Conservation (phyloP, 2,888 invertebrate species). For the Geophilus truncorum region DNA sequence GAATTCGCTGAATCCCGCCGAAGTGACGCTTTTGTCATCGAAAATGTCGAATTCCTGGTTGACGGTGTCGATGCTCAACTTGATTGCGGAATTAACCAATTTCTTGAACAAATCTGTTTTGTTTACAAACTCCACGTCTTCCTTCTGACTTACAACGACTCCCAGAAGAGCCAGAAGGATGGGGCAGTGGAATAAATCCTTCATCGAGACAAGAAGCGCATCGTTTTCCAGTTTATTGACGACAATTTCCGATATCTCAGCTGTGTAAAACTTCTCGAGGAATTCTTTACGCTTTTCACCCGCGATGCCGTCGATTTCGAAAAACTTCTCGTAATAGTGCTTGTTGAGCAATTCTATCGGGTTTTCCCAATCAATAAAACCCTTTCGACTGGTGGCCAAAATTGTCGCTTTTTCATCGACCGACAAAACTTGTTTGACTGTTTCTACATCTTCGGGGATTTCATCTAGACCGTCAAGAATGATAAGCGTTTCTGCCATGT, state of each 20-base stretch:
- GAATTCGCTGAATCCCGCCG: neutral
- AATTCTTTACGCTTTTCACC: neutral
- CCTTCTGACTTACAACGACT: neutral
- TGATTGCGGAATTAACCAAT: neutral
- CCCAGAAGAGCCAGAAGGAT: neutral
- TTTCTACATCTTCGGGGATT: neutral
- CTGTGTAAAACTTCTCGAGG: neutral
- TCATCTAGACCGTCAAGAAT: neutral
- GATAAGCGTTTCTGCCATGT: neutral
- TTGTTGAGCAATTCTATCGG: neutral
- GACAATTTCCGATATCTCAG: neutral
- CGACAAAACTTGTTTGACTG: neutral
- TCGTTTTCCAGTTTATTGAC: neutral
- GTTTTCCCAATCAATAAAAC: neutral
- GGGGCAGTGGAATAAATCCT: neutral
- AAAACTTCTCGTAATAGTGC: neutral
- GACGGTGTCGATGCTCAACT: neutral
- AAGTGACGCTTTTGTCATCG: neutral
- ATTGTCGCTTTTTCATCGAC: neutral
- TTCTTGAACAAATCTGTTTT: conserved; percentile 1
- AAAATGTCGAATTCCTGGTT: neutral
- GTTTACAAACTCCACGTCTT: neutral
- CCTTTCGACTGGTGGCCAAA: neutral
- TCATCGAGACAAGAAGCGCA: neutral
- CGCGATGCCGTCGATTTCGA: neutral